Base-by-base conservation (phyloP, 2,797 vertebrate species). In the Pogoniulus pusillus region DNA sequence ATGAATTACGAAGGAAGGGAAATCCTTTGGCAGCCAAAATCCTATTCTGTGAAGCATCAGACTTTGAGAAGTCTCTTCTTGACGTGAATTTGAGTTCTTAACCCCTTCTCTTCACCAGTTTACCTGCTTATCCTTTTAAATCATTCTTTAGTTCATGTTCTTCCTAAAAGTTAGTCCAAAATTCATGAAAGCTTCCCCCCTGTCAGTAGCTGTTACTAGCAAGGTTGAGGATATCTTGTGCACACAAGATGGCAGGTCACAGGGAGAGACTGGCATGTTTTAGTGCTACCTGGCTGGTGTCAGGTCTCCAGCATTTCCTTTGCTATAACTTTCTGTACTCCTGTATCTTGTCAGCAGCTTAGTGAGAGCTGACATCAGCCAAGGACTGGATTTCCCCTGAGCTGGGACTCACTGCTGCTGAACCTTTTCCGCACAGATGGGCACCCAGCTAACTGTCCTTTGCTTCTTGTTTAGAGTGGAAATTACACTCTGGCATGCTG, bases 271-370 rank as follows among this genome's bases (percentile, higher is more conserved):
- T 39, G 60, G 20, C 34, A 3, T 34, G 51, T 60, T 78, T 81
- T 66, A 66, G 58, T 90, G 68, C 64, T 68, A 26, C 84, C 68
- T 91, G 85, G 37, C 65, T n/a, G 27, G 29, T 58, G 47, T 41
- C 53, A 58, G 58, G 80, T 87, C 91, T 93, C 57, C 69, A 70
- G 78, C 85, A 66, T 74, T 89, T 89, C 63, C 69, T 90, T 87
- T 49, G 63, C 63, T 93, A 65, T 94, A 87, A 34, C 34, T 68
- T 85, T 91, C 76, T 71, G 29, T 62, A 65, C 85, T 82, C 57
- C 7, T 62, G 53, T 68, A 20, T 72, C 69, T 82, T 54, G 22
- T 74, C 79, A 88, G 47, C 84, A 17, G 16, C 62, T 66, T 59
- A 35, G 19, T 59, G 11, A 83, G 37, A 89, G 68, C 70, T 83